Evolutionary conservation across 2,113 vertebrate species (phyloP).

Genomic region (Conger conger): DNA sequence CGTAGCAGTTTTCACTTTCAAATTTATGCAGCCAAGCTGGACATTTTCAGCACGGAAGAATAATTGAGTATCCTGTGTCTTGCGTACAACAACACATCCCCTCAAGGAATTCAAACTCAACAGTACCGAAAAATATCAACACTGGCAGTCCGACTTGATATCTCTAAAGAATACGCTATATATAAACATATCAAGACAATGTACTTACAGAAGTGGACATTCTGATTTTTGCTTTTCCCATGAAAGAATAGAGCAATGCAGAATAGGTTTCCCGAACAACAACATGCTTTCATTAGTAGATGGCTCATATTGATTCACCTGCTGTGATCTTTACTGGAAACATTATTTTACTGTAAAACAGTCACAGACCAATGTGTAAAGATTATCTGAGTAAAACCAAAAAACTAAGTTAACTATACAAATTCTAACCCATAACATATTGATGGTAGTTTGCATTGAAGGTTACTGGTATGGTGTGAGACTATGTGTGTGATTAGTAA

Average conservation of each 20-base stretch:
- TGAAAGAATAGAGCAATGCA: too few species aligned
- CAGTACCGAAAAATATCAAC: not conserved
- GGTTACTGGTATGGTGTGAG: too few species aligned
- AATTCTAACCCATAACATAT: too few species aligned
- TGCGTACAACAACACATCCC: not conserved
- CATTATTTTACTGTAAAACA: not conserved
- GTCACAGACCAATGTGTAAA: too few species aligned
- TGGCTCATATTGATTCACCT: not conserved
- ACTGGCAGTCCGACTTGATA: not conserved
- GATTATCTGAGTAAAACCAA: too few species aligned
- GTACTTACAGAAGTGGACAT: too few species aligned
- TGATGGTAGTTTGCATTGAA: too few species aligned
- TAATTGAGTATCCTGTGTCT: not conserved
- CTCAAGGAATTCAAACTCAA: not conserved
- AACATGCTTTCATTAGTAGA: not conserved
- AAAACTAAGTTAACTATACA: too few species aligned
- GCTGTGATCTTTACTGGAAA: not conserved
- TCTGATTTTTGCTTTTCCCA: too few species aligned
- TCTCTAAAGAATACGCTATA: not conserved
- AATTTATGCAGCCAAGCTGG: not conserved
- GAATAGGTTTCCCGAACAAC: too few species aligned
- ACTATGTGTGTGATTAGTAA: too few species aligned
- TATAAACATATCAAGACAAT: too few species aligned
- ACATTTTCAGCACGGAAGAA: not conserved
- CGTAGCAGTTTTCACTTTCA: not conserved